These are phyloP conservation scores for Tyria jacobaeae DNA, from an alignment of 2,888 invertebrate genomes.

Conservation along the genomic window DNA sequence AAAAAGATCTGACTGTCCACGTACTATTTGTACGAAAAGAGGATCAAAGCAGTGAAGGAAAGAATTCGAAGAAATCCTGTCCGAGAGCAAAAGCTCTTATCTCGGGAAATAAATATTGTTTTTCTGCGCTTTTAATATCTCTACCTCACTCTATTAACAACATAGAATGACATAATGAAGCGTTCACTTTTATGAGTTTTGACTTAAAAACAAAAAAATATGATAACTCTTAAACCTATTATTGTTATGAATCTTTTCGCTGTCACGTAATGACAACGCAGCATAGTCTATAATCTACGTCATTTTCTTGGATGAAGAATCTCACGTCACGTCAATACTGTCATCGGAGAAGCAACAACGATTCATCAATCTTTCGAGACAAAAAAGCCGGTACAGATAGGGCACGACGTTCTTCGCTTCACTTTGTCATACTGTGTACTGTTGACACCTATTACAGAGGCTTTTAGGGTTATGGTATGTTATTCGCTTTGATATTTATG, in stretches of 20 bases:
- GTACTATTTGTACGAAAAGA: too few species aligned
- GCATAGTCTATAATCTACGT: slow-evolving; percentile 26
- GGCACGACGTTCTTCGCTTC: slow-evolving; percentile 63
- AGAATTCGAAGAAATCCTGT: too few species aligned
- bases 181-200: not conserved
- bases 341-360: slow-evolving; percentile 56
- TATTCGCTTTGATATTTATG: slow-evolving; percentile 20
- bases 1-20: too few species aligned
- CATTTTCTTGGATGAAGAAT: slow-evolving; percentile 50
- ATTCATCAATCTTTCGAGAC: slow-evolving; percentile 76
- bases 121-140: too few species aligned
- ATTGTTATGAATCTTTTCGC: not conserved
- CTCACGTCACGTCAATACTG: slow-evolving; percentile 62
- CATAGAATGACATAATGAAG: not conserved
- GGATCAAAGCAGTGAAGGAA: too few species aligned
- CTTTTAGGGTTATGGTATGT: slow-evolving; percentile 21
- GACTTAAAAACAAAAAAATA: not conserved
- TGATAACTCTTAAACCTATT: slow-evolving; percentile 1
- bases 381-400: slow-evolving; percentile 74
- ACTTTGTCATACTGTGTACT: slow-evolving; percentile 62
- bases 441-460: slow-evolving; percentile 42
- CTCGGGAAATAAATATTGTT: too few species aligned
- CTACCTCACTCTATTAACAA: not conserved
- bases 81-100: too few species aligned
- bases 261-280: slow-evolving; percentile 26